Evolutionary conservation across 2,888 invertebrate species (phyloP), one percentile per base, ranked within the genome.

Genomic region (Chorisops tibialis): DNA sequence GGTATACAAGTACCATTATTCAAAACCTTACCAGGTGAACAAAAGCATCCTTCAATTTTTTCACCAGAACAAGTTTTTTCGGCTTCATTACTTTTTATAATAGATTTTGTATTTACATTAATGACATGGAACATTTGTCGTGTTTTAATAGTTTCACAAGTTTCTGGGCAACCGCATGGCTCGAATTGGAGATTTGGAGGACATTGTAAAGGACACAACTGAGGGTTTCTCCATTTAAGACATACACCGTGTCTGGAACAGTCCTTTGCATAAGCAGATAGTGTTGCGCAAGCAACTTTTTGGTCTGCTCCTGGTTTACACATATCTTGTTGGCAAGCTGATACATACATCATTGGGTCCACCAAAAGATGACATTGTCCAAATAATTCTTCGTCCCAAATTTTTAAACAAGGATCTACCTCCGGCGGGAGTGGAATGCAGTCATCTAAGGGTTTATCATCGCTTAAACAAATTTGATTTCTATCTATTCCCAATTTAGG

Each of bases 1-100:
- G 82, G 80, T 1, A 93, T 83, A 70, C 94, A 95, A 4, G 84
- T 85, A 63, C 83, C 86, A 70, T 87, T 86, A 61, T 87, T 82
- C 66, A 87, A 79, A 0, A 89, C 86, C 76, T 86, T 83, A 63
- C 87, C 88, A 52, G 83, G 78, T 0, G 92, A 88, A 77, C 95
- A 95, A 82, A 88, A 91, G 76, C 95, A 95, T 1, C 93, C 93
- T 71, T 93, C 93, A 0, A 82, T 81, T 0, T 78, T 75, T 11
- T 74, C 76, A 4, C 75, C 74, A 22, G 74, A 70, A 65, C 87
- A 87, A 4, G 22, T 39, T 0, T 74, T 73, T 14, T 73, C 70
- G 2, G 66, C 65, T n/a, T 63, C 70, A 12, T 74, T 68, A 0
- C 73, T 71, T 39, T 70, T 73, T 2, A 71, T 67, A 3, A 73